Percentiles rank a stretch among this genome's conserved stretches.
Conservation (phyloP, 2,797 vertebrate species). For the Catostomus latipinnis region DNA sequence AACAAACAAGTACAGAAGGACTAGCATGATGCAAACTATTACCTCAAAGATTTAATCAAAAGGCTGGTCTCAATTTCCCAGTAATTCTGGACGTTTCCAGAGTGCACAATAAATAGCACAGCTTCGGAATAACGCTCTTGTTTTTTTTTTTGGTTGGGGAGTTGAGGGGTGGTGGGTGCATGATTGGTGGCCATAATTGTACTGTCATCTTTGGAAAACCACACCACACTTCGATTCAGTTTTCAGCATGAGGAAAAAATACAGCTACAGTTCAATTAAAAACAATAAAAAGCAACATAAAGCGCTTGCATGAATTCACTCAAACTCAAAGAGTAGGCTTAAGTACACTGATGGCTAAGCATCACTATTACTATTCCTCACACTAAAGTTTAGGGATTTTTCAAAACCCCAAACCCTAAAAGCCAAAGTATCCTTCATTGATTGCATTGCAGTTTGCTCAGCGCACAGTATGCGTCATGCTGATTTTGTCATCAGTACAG, state of each 20-base stretch:
- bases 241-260: constrained; percentile 34
- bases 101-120: constrained; percentile 50
- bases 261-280: not conserved
- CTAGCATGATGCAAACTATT: constrained; percentile 48
- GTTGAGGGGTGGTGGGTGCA: not conserved
- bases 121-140: constrained; percentile 35
- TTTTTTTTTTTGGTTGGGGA: not conserved
- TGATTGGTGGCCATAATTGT: constrained; percentile 10
- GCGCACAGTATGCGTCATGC: no score
- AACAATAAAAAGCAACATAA: not conserved
- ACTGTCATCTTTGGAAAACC: constrained; percentile 10
- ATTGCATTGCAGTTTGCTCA: no score
- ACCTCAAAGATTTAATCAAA: constrained; percentile 42
- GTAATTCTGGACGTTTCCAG: constrained; percentile 45
- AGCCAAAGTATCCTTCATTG: no score
- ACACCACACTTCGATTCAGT: constrained; percentile 37
- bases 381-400: no score
- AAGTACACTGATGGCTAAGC: not conserved
- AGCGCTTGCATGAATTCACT: not conserved
- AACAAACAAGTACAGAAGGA: constrained; percentile 55
- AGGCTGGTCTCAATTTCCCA: constrained; percentile 44
- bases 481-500: no score
- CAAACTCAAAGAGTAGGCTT: not conserved
- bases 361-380: no score
- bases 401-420: no score